Percentiles rank a stretch among this genome's conserved stretches.
These are phyloP conservation scores for Oegoconia quadripuncta DNA, from an alignment of 2,888 invertebrate genomes.

Conservation along the genomic window DNA sequence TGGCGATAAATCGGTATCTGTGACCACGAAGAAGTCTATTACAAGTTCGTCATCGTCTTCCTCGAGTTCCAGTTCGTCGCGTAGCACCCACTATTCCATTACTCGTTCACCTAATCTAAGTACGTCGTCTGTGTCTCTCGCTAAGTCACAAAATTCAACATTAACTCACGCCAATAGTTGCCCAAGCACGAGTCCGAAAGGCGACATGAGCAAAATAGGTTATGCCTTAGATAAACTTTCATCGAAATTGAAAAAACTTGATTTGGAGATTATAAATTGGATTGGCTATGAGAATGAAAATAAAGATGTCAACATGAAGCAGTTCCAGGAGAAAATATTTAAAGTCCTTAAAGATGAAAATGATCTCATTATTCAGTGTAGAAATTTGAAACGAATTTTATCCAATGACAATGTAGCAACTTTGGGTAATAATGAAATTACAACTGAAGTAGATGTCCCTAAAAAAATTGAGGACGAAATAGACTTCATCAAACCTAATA, in stretches of 20 bases:
- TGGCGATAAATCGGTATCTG: not conserved
- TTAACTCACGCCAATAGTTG: not conserved
- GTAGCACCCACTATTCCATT: slow-evolving; percentile 11
- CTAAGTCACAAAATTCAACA: slow-evolving; percentile 1
- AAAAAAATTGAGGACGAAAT: not conserved
- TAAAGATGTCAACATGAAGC: slow-evolving; percentile 13
- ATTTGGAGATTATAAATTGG: slow-evolving; percentile 45
- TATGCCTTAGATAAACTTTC: slow-evolving; percentile 29
- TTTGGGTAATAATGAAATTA: not conserved
- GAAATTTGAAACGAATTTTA: slow-evolving; percentile 24
- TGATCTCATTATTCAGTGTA: slow-evolving; percentile 32
- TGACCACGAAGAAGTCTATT: not conserved
- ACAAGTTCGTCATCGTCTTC: slow-evolving; percentile 5
- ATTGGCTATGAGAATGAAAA: slow-evolving; percentile 31
- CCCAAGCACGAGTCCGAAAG: not conserved
- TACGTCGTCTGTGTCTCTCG: slow-evolving; percentile 23
- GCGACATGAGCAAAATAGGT: not conserved
- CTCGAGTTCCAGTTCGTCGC: slow-evolving; percentile 5
- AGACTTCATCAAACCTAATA: not conserved
- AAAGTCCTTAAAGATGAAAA: slow-evolving; percentile 37
- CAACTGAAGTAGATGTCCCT: no score
- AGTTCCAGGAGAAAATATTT: slow-evolving; percentile 32
- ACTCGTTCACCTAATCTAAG: slow-evolving; percentile 29
- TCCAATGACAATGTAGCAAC: slow-evolving; percentile 4
- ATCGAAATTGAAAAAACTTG: slow-evolving; percentile 32